Percentiles rank a stretch among this genome's conserved stretches.
These are phyloP conservation scores for Danionella cerebrum DNA, from an alignment of 2,113 vertebrate species.

Conservation along the genomic window DNA sequence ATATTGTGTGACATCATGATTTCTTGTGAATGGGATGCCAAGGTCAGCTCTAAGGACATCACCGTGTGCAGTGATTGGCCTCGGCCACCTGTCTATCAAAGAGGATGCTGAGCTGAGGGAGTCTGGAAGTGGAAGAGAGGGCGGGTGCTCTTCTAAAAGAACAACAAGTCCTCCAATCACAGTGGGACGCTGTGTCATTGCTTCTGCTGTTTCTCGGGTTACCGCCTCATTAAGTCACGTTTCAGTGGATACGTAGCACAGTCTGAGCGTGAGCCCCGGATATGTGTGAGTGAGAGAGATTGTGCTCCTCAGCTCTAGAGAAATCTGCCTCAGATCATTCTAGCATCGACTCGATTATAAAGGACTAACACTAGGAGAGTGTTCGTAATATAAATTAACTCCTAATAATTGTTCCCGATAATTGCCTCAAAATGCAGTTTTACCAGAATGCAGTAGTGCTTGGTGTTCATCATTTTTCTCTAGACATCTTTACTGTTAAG, in stretches of 20 bases:
- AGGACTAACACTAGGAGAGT: no score
- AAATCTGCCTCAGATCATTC: constrained; percentile 16
- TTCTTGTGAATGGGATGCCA: constrained; percentile 11
- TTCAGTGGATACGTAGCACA: constrained; percentile 13
- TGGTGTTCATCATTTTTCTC: no score
- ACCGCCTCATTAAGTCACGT: constrained; percentile 44
- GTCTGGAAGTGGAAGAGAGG: constrained; percentile 35
- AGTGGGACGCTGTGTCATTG: constrained; percentile 49
- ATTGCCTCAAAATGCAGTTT: no score
- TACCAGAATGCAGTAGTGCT: no score
- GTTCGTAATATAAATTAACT: no score
- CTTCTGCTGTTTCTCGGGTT: constrained; percentile 56
- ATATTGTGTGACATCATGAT: not conserved
- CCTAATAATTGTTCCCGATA: no score
- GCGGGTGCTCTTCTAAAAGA: constrained; percentile 53
- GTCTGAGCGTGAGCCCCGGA: constrained; percentile 11
- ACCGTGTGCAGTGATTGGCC: constrained; percentile 22
- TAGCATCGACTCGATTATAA: constrained; percentile 27
- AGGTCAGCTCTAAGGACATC: constrained; percentile 38
- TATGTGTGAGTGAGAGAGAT: not conserved
- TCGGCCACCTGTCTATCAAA: constrained; percentile 7
- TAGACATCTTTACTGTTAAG: no score
- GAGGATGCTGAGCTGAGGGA: constrained; percentile 47
- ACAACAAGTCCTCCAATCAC: constrained; percentile 51
- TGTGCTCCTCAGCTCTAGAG: constrained; percentile 5